phyloP scores from a whole-genome alignment of 2,113 vertebrate species.

The Tachuris rubrigastra region DNA sequence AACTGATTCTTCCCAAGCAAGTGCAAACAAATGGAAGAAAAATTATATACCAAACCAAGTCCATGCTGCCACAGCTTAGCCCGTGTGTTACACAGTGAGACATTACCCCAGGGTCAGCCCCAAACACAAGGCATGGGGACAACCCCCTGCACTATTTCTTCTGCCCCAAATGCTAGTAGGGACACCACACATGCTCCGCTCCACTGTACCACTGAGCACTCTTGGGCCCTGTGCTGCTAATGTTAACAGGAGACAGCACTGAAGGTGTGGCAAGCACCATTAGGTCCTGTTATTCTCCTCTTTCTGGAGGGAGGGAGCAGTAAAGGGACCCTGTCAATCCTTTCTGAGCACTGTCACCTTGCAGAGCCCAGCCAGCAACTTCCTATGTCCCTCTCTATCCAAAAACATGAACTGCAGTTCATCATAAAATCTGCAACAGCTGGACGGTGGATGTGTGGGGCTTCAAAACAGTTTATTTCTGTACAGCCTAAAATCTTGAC shows the following conservation, averaged over 20 bases:
- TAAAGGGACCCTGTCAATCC: neutral
- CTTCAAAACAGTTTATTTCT: conserved; percentile 28
- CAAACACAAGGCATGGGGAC: neutral
- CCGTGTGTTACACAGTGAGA: neutral
- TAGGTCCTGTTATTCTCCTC: neutral
- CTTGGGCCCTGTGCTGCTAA: neutral
- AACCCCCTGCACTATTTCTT: neutral
- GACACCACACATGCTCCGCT: accelerated
- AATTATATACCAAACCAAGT: neutral
- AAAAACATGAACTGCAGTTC: neutral
- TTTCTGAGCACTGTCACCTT: neutral
- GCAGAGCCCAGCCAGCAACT: neutral
- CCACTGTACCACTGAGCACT: neutral
- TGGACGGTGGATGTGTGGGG: neutral
- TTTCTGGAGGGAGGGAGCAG: neutral
- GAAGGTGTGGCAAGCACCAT: neutral
- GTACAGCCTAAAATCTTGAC: neutral
- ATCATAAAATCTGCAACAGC: conserved; percentile 1
- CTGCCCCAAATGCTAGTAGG: neutral
- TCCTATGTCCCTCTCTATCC: neutral
- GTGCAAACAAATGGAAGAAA: neutral
- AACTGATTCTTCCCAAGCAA: neutral
- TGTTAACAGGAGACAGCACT: neutral
- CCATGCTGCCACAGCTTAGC: neutral
- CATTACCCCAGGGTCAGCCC: accelerated